Conservation (phyloP, 2,113 vertebrate species). For the Saimiri boliviensis region DNA sequence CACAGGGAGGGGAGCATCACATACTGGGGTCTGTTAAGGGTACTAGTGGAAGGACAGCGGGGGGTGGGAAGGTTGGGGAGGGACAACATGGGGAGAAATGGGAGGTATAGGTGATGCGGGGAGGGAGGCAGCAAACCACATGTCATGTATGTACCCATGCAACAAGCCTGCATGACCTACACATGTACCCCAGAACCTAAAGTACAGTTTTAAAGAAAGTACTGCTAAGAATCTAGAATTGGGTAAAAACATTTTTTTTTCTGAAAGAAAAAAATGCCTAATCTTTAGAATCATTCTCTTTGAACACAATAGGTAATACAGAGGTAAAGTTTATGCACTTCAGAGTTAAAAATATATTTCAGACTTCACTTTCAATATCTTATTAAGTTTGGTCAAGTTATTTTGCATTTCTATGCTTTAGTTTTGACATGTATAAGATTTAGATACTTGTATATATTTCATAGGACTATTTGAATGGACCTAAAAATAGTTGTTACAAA, state of each 20-base stretch:
- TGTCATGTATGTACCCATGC: too few relatives aligned
- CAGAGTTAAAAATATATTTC: neutral
- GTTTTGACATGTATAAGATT: neutral
- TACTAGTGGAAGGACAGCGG: fast-evolving
- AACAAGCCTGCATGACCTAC: too few relatives aligned
- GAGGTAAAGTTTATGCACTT: neutral
- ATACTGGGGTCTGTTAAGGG: too few relatives aligned
- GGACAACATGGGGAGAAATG: too few relatives aligned
- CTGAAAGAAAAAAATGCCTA: neutral
- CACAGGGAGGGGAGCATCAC: too few relatives aligned
- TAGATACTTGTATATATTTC: neutral
- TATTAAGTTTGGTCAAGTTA: neutral
- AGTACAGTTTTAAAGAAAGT: neutral
- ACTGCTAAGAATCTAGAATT: neutral
- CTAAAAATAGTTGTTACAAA: neutral
- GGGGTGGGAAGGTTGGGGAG: too few relatives aligned
- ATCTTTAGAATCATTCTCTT: neutral
- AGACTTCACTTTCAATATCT: neutral
- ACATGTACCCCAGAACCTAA: too few relatives aligned
- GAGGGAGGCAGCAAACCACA: too few relatives aligned
- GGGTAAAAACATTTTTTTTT: neutral
- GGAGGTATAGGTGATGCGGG: too few relatives aligned
- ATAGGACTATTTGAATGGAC: neutral
- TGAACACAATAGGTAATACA: neutral
- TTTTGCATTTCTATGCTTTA: neutral